Evolutionary conservation across 1,140 invertebrate species (phyloP).

Genomic region (Apocrypta bakeri): DNA sequence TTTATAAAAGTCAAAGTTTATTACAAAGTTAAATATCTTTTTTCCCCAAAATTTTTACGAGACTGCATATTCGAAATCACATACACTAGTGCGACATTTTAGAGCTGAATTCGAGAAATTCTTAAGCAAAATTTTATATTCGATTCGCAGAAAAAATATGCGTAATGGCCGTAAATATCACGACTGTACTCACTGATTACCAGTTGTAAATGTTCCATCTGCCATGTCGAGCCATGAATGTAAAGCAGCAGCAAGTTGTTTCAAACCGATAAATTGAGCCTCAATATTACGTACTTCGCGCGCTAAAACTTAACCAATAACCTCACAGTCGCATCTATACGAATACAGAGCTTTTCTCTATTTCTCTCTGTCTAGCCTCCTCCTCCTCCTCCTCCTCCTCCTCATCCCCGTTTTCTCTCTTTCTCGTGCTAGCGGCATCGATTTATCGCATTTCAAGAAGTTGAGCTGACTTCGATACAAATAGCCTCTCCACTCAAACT

Average conservation of each 20-base stretch:
- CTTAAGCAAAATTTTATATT: too few species aligned
- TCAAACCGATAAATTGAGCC: conserved; percentile 11
- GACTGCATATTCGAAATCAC: not conserved
- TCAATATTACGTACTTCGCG: conserved; percentile 2
- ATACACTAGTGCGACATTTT: not conserved
- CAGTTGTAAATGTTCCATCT: conserved; percentile 22
- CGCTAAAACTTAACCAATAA: conserved; percentile 31
- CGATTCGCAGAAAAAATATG: not conserved
- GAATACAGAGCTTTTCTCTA: not conserved
- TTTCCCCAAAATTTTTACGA: not conserved
- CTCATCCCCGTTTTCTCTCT: too few species aligned
- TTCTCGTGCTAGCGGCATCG: not conserved
- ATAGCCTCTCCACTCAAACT: not conserved
- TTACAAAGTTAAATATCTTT: not conserved
- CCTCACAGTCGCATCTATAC: not conserved
- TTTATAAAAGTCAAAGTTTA: conserved; percentile 10
- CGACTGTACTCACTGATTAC: not conserved
- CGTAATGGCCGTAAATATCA: not conserved
- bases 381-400: too few species aligned
- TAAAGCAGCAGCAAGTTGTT: conserved; percentile 21
- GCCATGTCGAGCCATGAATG: not conserved
- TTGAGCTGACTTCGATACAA: not conserved
- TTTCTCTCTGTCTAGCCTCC: too few species aligned
- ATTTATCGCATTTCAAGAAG: conserved; percentile 9
- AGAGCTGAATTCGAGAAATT: not conserved